Evolutionary conservation across 35 echinoderm and acorn worm genomes (phyloP).

Genomic region (Nesometra sesokonis): DNA sequence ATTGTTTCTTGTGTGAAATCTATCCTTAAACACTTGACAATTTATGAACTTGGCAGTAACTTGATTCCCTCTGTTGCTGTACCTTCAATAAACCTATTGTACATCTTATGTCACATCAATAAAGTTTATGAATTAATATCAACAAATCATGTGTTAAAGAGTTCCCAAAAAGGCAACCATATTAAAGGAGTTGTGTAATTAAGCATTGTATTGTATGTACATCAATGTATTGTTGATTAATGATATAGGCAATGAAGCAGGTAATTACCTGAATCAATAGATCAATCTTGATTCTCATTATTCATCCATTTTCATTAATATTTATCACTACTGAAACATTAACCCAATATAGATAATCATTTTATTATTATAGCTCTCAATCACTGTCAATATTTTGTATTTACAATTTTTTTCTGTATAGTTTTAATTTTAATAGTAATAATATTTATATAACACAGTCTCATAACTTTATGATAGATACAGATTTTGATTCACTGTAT

Average conservation of each 20-base stretch:
- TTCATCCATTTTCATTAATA: background rate
- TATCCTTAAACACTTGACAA: background rate
- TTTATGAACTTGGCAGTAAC: background rate
- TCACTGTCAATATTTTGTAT: background rate
- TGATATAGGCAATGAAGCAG: background rate
- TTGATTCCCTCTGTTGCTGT: background rate
- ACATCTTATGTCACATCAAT: background rate
- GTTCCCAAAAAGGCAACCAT: background rate
- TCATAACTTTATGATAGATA: too few species aligned
- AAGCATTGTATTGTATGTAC: too few species aligned
- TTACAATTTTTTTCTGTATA: too few species aligned
- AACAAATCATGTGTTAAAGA: background rate
- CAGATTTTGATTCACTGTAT: too few species aligned
- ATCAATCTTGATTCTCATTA: background rate
- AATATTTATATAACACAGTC: too few species aligned
- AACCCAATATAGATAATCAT: background rate
- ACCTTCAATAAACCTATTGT: background rate
- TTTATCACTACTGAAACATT: background rate
- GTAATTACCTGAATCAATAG: background rate
- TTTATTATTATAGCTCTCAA: background rate
- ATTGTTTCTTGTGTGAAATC: background rate
- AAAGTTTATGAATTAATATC: background rate
- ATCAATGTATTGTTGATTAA: background rate
- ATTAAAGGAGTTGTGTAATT: background rate
- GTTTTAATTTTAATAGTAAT: too few species aligned